Base-by-base conservation (phyloP, 2,113 vertebrate species). In the Dermatemys mawii region DNA sequence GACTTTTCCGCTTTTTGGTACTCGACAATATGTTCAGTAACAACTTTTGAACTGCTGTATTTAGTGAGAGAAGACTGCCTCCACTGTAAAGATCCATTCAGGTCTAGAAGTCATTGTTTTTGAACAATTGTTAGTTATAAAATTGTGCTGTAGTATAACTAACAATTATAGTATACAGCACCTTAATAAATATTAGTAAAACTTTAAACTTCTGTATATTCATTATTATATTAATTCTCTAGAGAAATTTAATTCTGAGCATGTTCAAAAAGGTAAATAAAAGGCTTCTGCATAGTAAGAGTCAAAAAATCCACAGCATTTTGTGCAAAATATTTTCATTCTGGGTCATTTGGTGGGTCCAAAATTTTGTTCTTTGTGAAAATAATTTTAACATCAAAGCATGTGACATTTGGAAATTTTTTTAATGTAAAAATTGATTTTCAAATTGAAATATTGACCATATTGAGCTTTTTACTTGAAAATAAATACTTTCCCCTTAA, bases 311-410 rank as follows among this genome's bases (percentile, higher is more conserved):
- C 17, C 35, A 70, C 19, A 24, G 11, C 19, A 73, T 41, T 73
- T 41, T 24, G 21, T 73, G 38, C 19, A 41, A 41, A 73, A 73
- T 41, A 41, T 73, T 41, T 95, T 95, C 44, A 95, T 96, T 55
- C 51, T 81, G 79, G 90, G 82, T 73, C 24, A 27, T 95, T 93
- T 92, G 0, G 0, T 96, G 82, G 94, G 89, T 79, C 84, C 29
- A 54, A 78, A 55, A 63, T 90, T 93, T 90, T 88, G 79, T 93
- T 94, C 60, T 91, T 17, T 63, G 60, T 38, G 10, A 70, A 41
- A 73, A 73, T 73, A 44, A 41, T 41, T 73, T 73, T 73, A 22
- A 24, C 22, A 41, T 73, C 5, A 41, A 44, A 70, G 13, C 11
- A 46, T 46, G 5, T 73, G 70, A 12, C 11, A 24, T 73, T 73